These are phyloP conservation scores for Dufourea novaeangliae DNA, from an alignment of 1,140 invertebrate genomes.

Conservation along the genomic window DNA sequence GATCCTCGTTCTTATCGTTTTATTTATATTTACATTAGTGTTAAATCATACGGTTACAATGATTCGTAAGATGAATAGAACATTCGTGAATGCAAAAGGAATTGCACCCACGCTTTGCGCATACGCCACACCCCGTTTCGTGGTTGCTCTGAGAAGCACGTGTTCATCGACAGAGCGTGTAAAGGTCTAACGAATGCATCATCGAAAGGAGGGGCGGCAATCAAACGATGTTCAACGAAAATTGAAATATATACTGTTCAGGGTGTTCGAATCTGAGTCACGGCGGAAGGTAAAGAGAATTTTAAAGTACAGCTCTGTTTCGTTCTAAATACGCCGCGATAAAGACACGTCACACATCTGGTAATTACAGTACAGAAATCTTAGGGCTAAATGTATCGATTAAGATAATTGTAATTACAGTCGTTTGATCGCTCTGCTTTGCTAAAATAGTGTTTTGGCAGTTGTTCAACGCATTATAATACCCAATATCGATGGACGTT, in stretches of 20 bases:
- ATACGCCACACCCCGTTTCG: slow-evolving; percentile 11
- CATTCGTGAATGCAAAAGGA: slow-evolving; percentile 49
- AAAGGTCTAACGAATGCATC: not conserved
- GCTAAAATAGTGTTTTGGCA: slow-evolving; percentile 52
- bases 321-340: slow-evolving; percentile 32
- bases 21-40: slow-evolving; percentile 53
- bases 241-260: not conserved
- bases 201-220: not conserved
- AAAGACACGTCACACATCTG: not conserved
- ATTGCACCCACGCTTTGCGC: slow-evolving; percentile 42
- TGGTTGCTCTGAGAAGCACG: not conserved
- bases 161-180: not conserved
- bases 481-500: slow-evolving; percentile 38
- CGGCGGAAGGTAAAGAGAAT: not conserved
- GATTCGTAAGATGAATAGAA: slow-evolving; percentile 47
- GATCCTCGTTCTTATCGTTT: slow-evolving; percentile 35
- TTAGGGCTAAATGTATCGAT: slow-evolving; percentile 16
- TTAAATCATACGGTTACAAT: slow-evolving; percentile 51
- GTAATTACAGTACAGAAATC: slow-evolving; percentile 29
- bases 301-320: not conserved
- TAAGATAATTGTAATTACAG: slow-evolving; percentile 41
- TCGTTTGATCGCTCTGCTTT: slow-evolving; percentile 26
- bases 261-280: not conserved
- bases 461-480: slow-evolving; percentile 42
- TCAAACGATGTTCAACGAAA: not conserved